Evolutionary conservation across 2,888 invertebrate genomes (phyloP).

Genomic region (Ctena decussata): DNA sequence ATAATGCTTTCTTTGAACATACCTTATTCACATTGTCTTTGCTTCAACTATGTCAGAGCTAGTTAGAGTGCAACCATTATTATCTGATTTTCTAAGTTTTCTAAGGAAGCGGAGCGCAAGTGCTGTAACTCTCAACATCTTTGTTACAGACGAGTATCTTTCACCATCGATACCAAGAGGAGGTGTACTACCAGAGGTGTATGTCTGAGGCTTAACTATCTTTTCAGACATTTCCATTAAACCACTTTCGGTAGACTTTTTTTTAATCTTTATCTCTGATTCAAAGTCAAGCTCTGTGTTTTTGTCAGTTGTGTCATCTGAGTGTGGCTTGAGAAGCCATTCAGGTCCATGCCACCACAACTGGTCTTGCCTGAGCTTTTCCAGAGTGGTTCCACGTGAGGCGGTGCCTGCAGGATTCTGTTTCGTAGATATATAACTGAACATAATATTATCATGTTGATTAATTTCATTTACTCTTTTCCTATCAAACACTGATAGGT

Average conservation of each 20-base stretch:
- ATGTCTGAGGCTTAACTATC: not conserved
- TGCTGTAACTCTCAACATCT: conserved; percentile 42
- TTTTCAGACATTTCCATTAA: not conserved
- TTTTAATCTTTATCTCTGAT: not conserved
- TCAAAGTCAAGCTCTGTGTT: not conserved
- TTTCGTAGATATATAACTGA: not conserved
- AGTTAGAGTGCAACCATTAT: not conserved
- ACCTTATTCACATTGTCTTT: conserved; percentile 29
- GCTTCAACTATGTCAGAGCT: conserved; percentile 28
- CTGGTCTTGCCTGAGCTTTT: not conserved
- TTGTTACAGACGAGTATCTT: conserved; percentile 24
- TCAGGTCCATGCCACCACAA: conserved; percentile 18
- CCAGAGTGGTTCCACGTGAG: not conserved
- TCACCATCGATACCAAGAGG: conserved; percentile 34
- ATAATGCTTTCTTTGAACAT: conserved; percentile 16
- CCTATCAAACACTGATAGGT: not conserved
- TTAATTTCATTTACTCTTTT: not conserved
- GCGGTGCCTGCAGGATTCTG: conserved; percentile 10
- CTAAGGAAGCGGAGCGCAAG: conserved; percentile 14
- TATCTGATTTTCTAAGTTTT: not conserved
- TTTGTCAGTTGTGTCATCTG: not conserved
- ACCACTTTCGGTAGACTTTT: not conserved
- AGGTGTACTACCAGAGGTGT: not conserved
- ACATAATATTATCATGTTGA: not conserved
- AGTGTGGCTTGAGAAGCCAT: not conserved